Evolutionary conservation across 2,888 invertebrate species (phyloP), one percentile per base, ranked within the genome.

Genomic region (Apocheima hispidaria): DNA sequence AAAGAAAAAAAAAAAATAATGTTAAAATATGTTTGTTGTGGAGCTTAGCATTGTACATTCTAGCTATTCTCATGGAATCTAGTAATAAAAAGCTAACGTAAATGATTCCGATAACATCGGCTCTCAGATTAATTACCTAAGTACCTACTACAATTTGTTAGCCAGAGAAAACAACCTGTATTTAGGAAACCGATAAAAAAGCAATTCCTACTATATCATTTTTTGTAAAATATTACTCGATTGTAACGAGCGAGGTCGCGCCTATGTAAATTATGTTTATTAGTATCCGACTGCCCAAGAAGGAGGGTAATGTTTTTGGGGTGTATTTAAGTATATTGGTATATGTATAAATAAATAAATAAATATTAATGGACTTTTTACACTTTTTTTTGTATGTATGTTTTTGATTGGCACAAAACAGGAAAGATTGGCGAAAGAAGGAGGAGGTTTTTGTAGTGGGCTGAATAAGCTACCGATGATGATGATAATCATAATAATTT

Each of bases 21-120:
- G 9, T 30, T 30, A 2, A 4, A 7, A 28, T n/a, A n/a, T n/a
- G 2, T n/a, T 2, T 12, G 5, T 20, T n/a, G 4, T 21, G 2
- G 20, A 23, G 14, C 41, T 20, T 12, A 46, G 18, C 5, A 5
- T 30, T 12, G 18, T 10, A 30, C 12, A 16, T 28, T 28, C 4
- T 16, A 1, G 23, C 10, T 21, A n/a, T 12, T 2, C 14, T 26
- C 2, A 21, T 50, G 35, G 36, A 38, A 16, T 10, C 36, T 16
- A 26, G n/a, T 14, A 23, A 26, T 5, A 36, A 9, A 14, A 36
- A 23, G 18, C 23, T 16, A 26, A 36, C 20, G 18, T 36, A 38
- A 46, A 55, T 52, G 52, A 21, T 55, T 46, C 9, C 14, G 55
- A 55, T 55, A 55, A 55, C 26, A 48, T 55, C 46, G 46, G 9